Evolutionary conservation across 2,797 vertebrate species (phyloP).

Genomic region (Ispidina picta): DNA sequence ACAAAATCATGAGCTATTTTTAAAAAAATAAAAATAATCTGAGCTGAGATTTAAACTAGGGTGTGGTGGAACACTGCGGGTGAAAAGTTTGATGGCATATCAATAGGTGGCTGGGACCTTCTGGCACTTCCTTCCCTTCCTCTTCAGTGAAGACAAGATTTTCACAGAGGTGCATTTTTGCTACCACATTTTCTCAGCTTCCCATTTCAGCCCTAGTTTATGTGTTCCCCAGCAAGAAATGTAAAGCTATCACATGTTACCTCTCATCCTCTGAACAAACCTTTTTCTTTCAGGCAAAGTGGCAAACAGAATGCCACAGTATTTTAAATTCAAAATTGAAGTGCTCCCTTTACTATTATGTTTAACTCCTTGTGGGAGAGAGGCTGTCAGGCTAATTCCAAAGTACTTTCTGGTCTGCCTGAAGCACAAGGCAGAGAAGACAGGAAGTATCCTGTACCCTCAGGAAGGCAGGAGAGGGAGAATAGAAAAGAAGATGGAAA

Average conservation of each 20-base stretch:
- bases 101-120: constrained; percentile 1
- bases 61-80: neutral
- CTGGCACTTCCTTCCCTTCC: constrained; percentile 15
- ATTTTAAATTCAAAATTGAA: neutral
- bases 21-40: constrained; percentile 46
- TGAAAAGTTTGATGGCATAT: constrained; percentile 43
- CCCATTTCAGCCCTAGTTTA: neutral
- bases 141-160: neutral
- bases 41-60: constrained; percentile 38
- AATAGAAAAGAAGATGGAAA: neutral
- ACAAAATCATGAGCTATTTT: constrained; percentile 24
- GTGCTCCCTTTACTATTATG: neutral
- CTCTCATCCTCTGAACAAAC: neutral
- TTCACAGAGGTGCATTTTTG: neutral
- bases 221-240: neutral
- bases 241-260: neutral
- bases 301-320: neutral
- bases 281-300: neutral
- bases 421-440: neutral
- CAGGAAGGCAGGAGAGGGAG: neutral
- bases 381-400: neutral
- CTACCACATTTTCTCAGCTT: constrained; percentile 6
- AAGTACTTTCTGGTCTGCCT: neutral
- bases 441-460: neutral
- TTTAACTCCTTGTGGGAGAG: neutral